phyloP scores from a whole-genome alignment of 2,113 vertebrate genomes.

The Eolophus roseicapilla region DNA sequence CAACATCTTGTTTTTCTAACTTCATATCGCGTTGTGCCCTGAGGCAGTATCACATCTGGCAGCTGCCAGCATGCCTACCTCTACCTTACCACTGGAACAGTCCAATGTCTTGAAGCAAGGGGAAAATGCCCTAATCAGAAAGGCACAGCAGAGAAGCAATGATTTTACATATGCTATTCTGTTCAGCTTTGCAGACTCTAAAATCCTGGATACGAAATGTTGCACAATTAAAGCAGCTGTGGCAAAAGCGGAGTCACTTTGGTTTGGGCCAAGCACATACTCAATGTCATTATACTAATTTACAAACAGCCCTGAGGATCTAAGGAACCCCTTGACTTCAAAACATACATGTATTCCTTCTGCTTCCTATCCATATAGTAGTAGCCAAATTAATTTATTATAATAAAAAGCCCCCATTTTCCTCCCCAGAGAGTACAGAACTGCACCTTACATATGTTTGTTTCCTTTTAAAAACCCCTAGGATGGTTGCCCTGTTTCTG shows the following conservation, averaged over 20 bases:
- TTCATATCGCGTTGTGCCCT: background rate
- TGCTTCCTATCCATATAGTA: background rate
- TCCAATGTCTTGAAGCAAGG: background rate
- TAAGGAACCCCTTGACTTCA: background rate
- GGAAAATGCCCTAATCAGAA: background rate
- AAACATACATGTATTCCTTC: background rate
- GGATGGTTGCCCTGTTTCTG: constrained; percentile 12
- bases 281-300: background rate
- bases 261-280: background rate
- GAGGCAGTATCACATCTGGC: background rate
- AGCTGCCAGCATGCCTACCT: background rate
- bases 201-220: background rate
- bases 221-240: background rate
- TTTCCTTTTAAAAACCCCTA: background rate
- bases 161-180: background rate
- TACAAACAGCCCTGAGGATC: background rate
- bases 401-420: background rate
- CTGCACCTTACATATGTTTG: background rate
- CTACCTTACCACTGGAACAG: background rate
- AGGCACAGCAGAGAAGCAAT: background rate
- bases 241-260: background rate
- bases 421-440: background rate
- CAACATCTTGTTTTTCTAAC: background rate
- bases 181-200: background rate
- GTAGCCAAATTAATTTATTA: background rate